These are phyloP conservation scores for Drosophila bocqueti DNA, from an alignment of 1,140 invertebrate species.

Conservation along the genomic window DNA sequence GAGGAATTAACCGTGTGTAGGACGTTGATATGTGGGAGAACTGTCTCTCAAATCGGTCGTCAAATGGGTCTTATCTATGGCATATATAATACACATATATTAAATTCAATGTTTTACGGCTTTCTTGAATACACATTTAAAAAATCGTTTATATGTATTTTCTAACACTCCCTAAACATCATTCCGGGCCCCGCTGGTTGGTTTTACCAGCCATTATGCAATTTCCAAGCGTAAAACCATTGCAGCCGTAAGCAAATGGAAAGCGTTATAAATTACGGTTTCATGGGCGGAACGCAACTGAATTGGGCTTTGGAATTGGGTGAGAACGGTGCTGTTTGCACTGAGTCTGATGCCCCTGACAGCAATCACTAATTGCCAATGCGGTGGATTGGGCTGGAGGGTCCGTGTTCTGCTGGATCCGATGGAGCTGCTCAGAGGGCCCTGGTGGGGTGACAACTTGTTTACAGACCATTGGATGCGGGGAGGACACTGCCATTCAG, in stretches of 20 bases:
- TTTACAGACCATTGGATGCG: conserved; percentile 68
- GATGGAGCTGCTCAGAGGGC: conserved; percentile 7
- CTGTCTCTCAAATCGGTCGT: not conserved
- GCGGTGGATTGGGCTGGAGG: conserved; percentile 13
- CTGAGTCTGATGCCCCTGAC: conserved; percentile 43
- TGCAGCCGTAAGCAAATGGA: conserved; percentile 43
- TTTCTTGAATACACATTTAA: too few species aligned
- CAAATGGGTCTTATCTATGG: conserved; percentile 2
- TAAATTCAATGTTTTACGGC: not conserved
- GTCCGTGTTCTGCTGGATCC: conserved; percentile 1
- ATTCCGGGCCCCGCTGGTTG: not conserved
- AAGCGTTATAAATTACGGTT: conserved; percentile 51
- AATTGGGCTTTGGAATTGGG: conserved; percentile 42
- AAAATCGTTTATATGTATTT: not conserved
- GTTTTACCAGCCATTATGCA: conserved; percentile 8
- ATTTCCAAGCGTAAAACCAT: conserved; percentile 40
- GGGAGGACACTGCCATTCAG: conserved; percentile 29
- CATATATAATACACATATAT: not conserved
- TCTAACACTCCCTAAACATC: not conserved
- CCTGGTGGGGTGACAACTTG: conserved; percentile 22
- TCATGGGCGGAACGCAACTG: conserved; percentile 29
- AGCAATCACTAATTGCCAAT: conserved; percentile 69
- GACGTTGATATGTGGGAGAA: conserved; percentile 1
- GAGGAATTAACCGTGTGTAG: conserved; percentile 44
- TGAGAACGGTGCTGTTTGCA: conserved; percentile 42